Base-by-base conservation (phyloP, 1,140 invertebrate genomes). In the Trypoxylus dichotomus region DNA sequence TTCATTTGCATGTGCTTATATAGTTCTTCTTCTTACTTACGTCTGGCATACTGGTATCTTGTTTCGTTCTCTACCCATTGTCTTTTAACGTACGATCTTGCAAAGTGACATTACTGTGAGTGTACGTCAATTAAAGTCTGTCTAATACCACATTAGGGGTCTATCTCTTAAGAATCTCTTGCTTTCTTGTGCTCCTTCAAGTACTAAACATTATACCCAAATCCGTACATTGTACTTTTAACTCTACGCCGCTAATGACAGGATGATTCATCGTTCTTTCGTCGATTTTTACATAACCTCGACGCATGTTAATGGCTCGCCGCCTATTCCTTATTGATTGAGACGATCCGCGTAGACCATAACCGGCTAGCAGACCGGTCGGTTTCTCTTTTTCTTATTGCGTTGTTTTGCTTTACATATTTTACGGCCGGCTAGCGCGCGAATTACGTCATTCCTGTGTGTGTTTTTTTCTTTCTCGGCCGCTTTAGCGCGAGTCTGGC, bases 331-430 rank as follows among this genome's bases (percentile, higher is more conserved):
- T 58, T 58, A 58, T 58, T 58, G 47, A 58, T 58, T 58, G 15
- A 58, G 21, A 58, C 21, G 21, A 58, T 58, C 47, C 47, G 15
- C 47, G 47, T 21, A 58, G 15, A 58, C 47, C 47, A 58, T 58
- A 58, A 58, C 21, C 21, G 47, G 47, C 47, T n/a, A n/a, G n/a
- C 32, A 37, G 32, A n/a, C 15, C 6, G 47, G 19, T 54, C 3
- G 47, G 47, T 54, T 54, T 54, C 47, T 54, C n/a, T 19, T 54
- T 54, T 54, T 54, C 47, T 54, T 54, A n/a, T 54, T 54, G 47
- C 47, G n/a, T 19, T 15, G 47, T 54, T 54, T 54, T 24, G 24
- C 60, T 27, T 68, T 68, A 68, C 60, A 68, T 68, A 27, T 29
- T 68, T 27, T 68, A 68, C 60, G 60, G 47, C 19, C 47, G 47